Evolutionary conservation across 2,113 vertebrate species (phyloP), one percentile per base, ranked within the genome.

Genomic region (Peromyscus maniculatus): DNA sequence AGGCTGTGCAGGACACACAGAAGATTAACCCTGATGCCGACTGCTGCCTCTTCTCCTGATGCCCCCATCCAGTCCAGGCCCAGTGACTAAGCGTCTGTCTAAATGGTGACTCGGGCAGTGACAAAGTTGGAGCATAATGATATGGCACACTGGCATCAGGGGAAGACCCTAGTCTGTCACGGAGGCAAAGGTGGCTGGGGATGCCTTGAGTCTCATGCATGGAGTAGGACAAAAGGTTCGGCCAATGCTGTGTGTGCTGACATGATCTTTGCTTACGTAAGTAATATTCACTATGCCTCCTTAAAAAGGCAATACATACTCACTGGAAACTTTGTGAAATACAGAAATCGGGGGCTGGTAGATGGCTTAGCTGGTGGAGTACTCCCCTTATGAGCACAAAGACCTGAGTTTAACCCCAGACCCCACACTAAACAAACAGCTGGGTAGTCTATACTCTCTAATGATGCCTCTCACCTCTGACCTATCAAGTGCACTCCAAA

Each of bases 401-500:
- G 43, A 52, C 4, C 5, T 52, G 46, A 71, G 19, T 67, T 67
- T 52, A 49, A 87, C 9, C 31, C 43, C 66, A 52, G 46, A 69
- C 69, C 31, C 46, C 62, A 87, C 62, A 87, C 17, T 57, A 26
- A 33, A 36, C 19, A 57, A 82, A 82, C 1, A 82, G 33, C 19
- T 22, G 64, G 31, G 8, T 49, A 57, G 66, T 46, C 19, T 77
- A 55, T 6, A 62, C 24, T 66, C 74, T 16, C 49, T 80, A 49
- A 80, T 4, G 28, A 46, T 5, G 62, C 9, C 59, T 66, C 43
- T 91, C 67, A 75, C 36, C 33, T 89, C n/a, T 46, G n/a, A 39
- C 89, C 57, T 75, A n/a, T 13, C n/a, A 95, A 89, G 49, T 92
- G 75, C 3, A 46, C 49, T 78, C 59, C 31, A 75, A 75, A 94